Conservation (phyloP, 2,888 invertebrate species). For the Salpingus planirostris region DNA sequence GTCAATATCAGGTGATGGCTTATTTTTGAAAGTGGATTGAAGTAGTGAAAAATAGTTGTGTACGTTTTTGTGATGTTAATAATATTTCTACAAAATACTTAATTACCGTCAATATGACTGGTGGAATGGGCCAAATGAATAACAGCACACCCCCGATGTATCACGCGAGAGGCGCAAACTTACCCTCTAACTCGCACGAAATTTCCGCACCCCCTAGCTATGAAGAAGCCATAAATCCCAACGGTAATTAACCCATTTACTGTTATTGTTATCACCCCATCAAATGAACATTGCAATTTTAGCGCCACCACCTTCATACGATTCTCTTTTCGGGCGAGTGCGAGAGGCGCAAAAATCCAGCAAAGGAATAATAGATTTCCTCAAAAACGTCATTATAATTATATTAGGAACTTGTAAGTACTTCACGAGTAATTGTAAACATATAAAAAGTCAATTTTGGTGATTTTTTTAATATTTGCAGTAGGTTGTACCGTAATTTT, state of each 20-base stretch:
- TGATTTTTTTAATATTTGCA: constrained; percentile 35
- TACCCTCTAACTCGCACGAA: constrained; percentile 19
- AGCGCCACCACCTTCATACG: constrained; percentile 60
- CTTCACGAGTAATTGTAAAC: background rate
- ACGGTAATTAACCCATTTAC: constrained; percentile 40
- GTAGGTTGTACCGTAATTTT: constrained; percentile 58
- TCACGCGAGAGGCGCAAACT: constrained; percentile 20
- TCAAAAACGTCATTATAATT: constrained; percentile 51
- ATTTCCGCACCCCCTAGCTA: constrained; percentile 49
- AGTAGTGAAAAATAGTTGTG: no score
- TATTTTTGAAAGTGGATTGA: no score
- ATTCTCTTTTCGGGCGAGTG: constrained; percentile 56
- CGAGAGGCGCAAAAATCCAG: constrained; percentile 52
- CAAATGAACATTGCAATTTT: no score
- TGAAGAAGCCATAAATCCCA: constrained; percentile 53
- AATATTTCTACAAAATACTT: no score
- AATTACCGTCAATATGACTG: constrained; percentile 19
- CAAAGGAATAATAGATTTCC: constrained; percentile 51
- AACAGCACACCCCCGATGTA: constrained; percentile 21
- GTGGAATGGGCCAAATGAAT: constrained; percentile 19
- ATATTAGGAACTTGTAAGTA: constrained; percentile 55
- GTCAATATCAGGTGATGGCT: no score
- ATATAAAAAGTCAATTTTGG: no score
- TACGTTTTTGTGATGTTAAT: no score
- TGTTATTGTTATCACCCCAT: no score